Evolutionary conservation across 2,888 invertebrate species (phyloP).

Genomic region (Oligia fasciuncula): DNA sequence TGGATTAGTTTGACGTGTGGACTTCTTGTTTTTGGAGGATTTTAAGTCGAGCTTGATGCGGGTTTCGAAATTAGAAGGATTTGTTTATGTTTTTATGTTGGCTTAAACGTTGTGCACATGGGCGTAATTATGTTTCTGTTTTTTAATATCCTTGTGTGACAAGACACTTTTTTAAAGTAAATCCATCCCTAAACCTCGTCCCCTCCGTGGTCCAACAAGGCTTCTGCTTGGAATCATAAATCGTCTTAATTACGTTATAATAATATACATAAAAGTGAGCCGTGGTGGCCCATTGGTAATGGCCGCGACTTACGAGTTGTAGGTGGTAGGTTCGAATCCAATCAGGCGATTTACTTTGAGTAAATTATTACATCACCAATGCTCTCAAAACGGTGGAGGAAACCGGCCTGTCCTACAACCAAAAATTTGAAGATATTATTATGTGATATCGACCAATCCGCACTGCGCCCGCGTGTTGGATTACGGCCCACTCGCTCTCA

Average conservation of each 20-base stretch:
- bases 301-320: neutral
- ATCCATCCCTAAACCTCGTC: conserved; percentile 3
- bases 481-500: no score
- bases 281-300: neutral
- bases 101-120: conserved; percentile 42
- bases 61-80: conserved; percentile 62
- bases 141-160: conserved; percentile 48
- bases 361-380: neutral
- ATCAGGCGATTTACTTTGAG: neutral
- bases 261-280: neutral
- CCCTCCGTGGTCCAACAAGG: neutral
- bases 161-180: conserved; percentile 29
- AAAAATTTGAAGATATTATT: no score
- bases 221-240: neutral
- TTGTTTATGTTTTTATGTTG: conserved; percentile 55
- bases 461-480: no score
- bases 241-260: neutral
- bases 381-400: neutral
- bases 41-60: conserved; percentile 67
- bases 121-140: conserved; percentile 44
- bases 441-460: no score
- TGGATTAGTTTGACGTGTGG: conserved; percentile 70
- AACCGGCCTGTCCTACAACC: neutral
- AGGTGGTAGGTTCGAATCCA: neutral
- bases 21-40: conserved; percentile 66